Evolutionary conservation across 92 coral and sea anemone genomes (phyloP).

Genomic region (Actinernus sp.): DNA sequence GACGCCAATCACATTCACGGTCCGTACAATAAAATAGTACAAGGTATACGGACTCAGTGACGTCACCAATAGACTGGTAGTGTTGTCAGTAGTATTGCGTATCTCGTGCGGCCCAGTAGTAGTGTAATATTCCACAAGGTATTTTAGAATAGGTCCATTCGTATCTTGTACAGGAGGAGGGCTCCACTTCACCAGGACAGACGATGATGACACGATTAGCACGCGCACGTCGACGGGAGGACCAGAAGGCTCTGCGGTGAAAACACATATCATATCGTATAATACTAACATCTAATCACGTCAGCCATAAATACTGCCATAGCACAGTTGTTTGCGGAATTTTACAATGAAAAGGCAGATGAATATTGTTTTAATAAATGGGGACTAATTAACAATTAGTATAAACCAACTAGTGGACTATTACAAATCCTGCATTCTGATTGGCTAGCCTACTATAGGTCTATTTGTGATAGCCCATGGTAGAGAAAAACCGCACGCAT

Average conservation of each 20-base stretch:
- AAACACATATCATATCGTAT: too few species aligned
- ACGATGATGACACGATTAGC: constrained; percentile 43
- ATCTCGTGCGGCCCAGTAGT: background rate
- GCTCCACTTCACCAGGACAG: constrained; percentile 60
- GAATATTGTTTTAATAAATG: too few species aligned
- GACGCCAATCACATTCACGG: constrained; percentile 64
- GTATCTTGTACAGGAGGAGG: constrained; percentile 49
- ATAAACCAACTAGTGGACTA: too few species aligned
- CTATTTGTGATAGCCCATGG: too few species aligned
- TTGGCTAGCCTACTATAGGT: too few species aligned
- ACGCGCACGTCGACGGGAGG: constrained; percentile 65
- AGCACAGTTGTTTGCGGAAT: too few species aligned
- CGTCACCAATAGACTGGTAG: constrained; percentile 36
- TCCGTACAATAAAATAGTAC: constrained; percentile 66
- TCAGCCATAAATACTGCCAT: too few species aligned
- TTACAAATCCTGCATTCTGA: too few species aligned
- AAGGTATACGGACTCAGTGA: constrained; percentile 56
- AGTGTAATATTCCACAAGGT: constrained; percentile 28
- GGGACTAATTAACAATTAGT: too few species aligned
- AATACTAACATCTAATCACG: too few species aligned
- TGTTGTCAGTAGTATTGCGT: constrained; percentile 46
- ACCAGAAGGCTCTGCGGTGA: constrained; percentile 61
- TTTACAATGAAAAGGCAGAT: too few species aligned
- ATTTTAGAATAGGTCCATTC: constrained; percentile 60
- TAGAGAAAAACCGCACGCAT: too few species aligned